These are phyloP conservation scores for Caenorhabditis sp. DNA, from an alignment of 2,888 invertebrate species.

Conservation along the genomic window DNA sequence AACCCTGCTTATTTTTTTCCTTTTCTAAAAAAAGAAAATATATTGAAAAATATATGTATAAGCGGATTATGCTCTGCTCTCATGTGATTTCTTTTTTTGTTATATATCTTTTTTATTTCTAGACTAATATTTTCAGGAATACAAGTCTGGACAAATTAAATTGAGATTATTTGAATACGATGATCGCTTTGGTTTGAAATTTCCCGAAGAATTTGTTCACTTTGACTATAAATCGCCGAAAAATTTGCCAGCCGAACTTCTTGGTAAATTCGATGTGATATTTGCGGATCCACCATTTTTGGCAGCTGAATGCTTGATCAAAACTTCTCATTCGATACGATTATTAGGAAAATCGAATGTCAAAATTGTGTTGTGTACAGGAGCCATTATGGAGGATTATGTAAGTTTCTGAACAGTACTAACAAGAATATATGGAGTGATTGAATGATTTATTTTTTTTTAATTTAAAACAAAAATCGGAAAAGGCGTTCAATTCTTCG, in stretches of 20 bases:
- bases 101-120: not conserved
- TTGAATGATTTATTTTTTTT: no score
- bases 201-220: conserved; percentile 81
- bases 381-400: conserved; percentile 81
- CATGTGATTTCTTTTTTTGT: not conserved
- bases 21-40: no score
- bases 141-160: conserved; percentile 26
- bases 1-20: no score
- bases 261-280: conserved; percentile 78
- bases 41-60: not conserved
- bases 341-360: conserved; percentile 77
- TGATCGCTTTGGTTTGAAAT: conserved; percentile 78
- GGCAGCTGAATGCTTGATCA: conserved; percentile 87
- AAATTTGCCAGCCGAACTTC: conserved; percentile 77
- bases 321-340: conserved; percentile 82
- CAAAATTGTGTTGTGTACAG: conserved; percentile 86
- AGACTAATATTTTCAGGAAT: conserved; percentile 26
- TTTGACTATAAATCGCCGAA: conserved; percentile 85
- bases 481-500: no score
- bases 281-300: conserved; percentile 94
- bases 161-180: conserved; percentile 81
- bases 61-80: not conserved
- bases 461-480: no score
- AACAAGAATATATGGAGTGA: no score
- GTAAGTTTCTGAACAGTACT: conserved; percentile 72